Conservation (phyloP, 1,140 invertebrate genomes). For the Drosophila sturtevanti region DNA sequence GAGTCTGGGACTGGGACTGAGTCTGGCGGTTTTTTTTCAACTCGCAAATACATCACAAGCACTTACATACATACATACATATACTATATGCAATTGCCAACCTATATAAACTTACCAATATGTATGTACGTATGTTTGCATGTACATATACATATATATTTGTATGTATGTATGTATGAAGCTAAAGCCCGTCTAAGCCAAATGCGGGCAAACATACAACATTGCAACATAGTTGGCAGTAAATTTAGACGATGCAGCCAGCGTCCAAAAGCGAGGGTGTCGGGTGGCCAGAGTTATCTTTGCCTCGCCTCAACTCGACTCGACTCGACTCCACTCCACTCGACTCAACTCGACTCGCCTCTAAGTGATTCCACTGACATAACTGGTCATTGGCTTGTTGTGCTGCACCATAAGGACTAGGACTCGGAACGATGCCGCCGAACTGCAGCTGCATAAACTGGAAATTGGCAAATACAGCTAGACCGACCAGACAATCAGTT, state of each 20-base stretch:
- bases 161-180: slow-evolving; percentile 25
- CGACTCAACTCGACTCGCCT: slow-evolving; percentile 60
- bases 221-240: slow-evolving; percentile 72
- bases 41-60: slow-evolving; percentile 52
- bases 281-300: slow-evolving; percentile 60
- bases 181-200: slow-evolving; percentile 69
- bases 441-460: slow-evolving; percentile 76
- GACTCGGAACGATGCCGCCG: slow-evolving; percentile 63
- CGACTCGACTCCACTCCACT: slow-evolving; percentile 57
- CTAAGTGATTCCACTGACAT: slow-evolving; percentile 66
- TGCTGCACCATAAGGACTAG: slow-evolving; percentile 69
- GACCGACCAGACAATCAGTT: slow-evolving; percentile 51
- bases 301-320: slow-evolving; percentile 52
- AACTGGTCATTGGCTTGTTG: slow-evolving; percentile 76
- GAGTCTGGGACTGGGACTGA: slow-evolving; percentile 18
- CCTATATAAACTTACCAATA: slow-evolving; percentile 41
- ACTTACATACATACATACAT: slow-evolving; percentile 14
- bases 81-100: slow-evolving; percentile 18
- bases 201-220: slow-evolving; percentile 77
- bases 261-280: slow-evolving; percentile 70
- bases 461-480: slow-evolving; percentile 76
- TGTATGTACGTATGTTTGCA: slow-evolving; percentile 18
- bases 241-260: slow-evolving; percentile 53
- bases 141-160: slow-evolving; percentile 22
- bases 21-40: neutral